Evolutionary conservation across 2,888 invertebrate genomes (phyloP).

Genomic region (Apoderus coryli): DNA sequence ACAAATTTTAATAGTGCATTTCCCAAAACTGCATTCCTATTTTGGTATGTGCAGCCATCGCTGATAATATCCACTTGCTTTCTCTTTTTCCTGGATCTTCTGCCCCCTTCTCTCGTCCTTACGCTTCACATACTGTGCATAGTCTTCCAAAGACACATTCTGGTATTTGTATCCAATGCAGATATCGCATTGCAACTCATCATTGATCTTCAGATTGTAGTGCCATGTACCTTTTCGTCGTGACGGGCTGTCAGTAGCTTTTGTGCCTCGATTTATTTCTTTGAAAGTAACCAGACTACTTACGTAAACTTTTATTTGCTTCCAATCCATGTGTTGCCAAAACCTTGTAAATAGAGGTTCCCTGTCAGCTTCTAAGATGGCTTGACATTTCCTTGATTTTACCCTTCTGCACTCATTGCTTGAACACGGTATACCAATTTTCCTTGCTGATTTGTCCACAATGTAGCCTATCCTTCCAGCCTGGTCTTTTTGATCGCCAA

Average conservation of each 20-base stretch:
- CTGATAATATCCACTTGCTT: conserved; percentile 4
- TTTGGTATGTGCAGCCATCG: conserved; percentile 10
- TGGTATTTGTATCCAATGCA: conserved; percentile 4
- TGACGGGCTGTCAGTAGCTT: conserved; percentile 5
- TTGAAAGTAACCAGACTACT: conserved; percentile 2
- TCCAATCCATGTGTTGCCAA: conserved; percentile 5
- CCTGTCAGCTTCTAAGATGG: conserved; percentile 6
- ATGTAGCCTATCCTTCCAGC: conserved; percentile 7
- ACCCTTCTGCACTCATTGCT: conserved; percentile 10
- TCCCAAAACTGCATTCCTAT: conserved; percentile 8
- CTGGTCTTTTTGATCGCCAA: conserved; percentile 7
- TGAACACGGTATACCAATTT: conserved; percentile 9
- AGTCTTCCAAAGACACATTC: not conserved
- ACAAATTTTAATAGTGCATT: conserved; percentile 9
- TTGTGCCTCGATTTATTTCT: conserved; percentile 4
- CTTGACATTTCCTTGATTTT: conserved; percentile 5
- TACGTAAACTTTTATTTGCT: conserved; percentile 2
- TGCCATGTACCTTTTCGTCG: conserved; percentile 8
- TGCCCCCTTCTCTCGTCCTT: conserved; percentile 3
- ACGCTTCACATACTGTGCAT: conserved; percentile 3
- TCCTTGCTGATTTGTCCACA: conserved; percentile 7
- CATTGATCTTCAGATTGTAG: conserved; percentile 4
- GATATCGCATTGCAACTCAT: conserved; percentile 2
- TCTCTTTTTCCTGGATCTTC: conserved; percentile 1
- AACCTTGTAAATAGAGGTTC: conserved; percentile 5